These are phyloP conservation scores for Scartelaos histophorus DNA, from an alignment of 2,113 vertebrate genomes.

Conservation along the genomic window DNA sequence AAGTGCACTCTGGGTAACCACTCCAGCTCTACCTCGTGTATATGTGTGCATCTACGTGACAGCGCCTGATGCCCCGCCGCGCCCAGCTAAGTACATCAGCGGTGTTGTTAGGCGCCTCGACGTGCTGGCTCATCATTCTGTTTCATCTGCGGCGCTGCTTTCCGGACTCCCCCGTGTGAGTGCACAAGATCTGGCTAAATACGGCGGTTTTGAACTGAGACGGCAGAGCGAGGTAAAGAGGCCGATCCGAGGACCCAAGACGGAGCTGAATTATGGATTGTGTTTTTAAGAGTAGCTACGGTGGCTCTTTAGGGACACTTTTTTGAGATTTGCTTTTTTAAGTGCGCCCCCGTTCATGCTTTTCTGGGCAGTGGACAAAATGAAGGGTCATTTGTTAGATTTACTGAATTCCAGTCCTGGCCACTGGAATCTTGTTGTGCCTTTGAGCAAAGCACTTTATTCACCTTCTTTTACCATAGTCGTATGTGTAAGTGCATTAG, in stretches of 20 bases:
- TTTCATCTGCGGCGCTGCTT: constrained; percentile 56
- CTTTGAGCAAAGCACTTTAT: no score
- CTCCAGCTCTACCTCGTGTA: constrained; percentile 28
- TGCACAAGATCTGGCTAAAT: constrained; percentile 28
- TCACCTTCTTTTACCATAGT: no score
- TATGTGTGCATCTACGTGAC: constrained; percentile 38
- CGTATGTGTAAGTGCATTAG: no score
- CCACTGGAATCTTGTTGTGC: no score
- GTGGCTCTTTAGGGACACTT: background rate
- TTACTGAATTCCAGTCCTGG: no score
- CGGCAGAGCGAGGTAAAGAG: background rate
- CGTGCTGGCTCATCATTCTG: constrained; percentile 55
- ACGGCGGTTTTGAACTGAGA: constrained; percentile 20
- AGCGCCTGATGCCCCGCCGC: constrained; percentile 40
- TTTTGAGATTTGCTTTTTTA: no score
- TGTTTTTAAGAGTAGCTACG: background rate
- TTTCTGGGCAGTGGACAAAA: no score
- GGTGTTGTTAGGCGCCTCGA: constrained; percentile 53
- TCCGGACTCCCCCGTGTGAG: constrained; percentile 48
- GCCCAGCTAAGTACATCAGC: constrained; percentile 50
- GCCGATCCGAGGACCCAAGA: background rate
- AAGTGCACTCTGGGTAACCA: constrained; percentile 48
- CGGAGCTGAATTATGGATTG: background rate
- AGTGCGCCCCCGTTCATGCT: no score
- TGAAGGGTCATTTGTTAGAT: no score